Conservation (phyloP, 2,113 vertebrate genomes). For the Sylvilagus bachmani region DNA sequence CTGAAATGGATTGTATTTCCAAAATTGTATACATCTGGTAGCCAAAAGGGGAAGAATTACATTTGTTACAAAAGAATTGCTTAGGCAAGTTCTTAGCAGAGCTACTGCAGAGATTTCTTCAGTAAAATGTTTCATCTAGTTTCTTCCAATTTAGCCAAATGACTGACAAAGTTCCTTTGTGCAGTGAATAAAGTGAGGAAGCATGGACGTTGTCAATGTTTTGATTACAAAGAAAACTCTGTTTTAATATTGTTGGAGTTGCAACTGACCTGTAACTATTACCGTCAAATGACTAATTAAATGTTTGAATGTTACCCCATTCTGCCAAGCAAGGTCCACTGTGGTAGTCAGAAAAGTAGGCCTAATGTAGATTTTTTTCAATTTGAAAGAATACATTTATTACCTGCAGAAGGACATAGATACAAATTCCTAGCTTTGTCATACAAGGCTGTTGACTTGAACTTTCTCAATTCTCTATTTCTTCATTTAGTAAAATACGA, state of each 20-base stretch:
- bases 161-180: neutral
- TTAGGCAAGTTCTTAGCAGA: neutral
- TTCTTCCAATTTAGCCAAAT: conserved; percentile 33
- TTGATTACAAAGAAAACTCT: conserved; percentile 20
- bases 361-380: neutral
- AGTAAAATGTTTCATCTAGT: conserved; percentile 23
- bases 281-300: conserved; percentile 28
- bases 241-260: conserved; percentile 5
- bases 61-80: conserved; percentile 7
- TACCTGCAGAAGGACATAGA: neutral
- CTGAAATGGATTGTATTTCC: conserved; percentile 18
- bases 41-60: neutral
- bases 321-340: neutral
- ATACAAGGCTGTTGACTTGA: neutral
- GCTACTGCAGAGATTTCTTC: neutral
- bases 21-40: conserved; percentile 29
- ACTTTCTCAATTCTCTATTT: neutral
- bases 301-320: neutral
- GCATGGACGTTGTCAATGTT: neutral
- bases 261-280: neutral
- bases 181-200: neutral
- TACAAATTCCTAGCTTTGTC: conserved; percentile 18
- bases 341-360: neutral
- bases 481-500: neutral
- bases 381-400: neutral